Base-by-base conservation (phyloP, 1,140 invertebrate genomes). In the Harpegnathos saltator region DNA sequence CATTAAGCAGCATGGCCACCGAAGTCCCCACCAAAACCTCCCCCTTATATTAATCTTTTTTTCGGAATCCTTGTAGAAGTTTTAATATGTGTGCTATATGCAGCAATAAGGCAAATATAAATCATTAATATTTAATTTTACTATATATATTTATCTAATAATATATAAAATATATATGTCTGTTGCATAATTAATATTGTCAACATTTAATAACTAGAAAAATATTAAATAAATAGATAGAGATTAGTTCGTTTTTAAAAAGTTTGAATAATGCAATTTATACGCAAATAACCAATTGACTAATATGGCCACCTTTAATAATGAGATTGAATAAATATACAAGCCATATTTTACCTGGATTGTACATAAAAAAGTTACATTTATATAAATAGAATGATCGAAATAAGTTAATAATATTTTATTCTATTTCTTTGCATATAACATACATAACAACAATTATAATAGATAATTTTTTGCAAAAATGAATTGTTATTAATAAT, bases 1-100 rank as follows among this genome's bases (percentile, higher is more conserved):
- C 84, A 87, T 80, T 89, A 84, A 38, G 38, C 78, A 81, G 52
- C 63, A 72, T 84, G 61, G 75, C 80, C 61, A 89, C 73, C 58
- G 65, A 78, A 82, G 54, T 75, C 83, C 75, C 72, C 74, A 77
- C 44, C 62, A 54, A 58, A 65, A 80, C 38, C 48, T 69, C 14
- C 65, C 61, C 44, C 65, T 59, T 56, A 3, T 68, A 85, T 83
- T 56, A 78, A 85, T 88, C 75, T 78, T 54, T 85, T 85, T 85
- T 73, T 71, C 75, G 75, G 52, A 71, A 80, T 33, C 63, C 58
- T 69, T 69, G 50, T 58, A 17, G 69, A 58, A 22, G 7, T 52
- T 14, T 15, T 29, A 22, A 62, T 44, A 22, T 38, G 17, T 12
- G 44, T 24, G 19, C 38, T 15, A 38, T 52, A n/a, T 77, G 59